A percentile compares a stretch with the other conserved stretches of the same genome.
These are phyloP conservation scores for Agonum fuliginosum DNA, from an alignment of 2,888 invertebrate species.

Conservation along the genomic window DNA sequence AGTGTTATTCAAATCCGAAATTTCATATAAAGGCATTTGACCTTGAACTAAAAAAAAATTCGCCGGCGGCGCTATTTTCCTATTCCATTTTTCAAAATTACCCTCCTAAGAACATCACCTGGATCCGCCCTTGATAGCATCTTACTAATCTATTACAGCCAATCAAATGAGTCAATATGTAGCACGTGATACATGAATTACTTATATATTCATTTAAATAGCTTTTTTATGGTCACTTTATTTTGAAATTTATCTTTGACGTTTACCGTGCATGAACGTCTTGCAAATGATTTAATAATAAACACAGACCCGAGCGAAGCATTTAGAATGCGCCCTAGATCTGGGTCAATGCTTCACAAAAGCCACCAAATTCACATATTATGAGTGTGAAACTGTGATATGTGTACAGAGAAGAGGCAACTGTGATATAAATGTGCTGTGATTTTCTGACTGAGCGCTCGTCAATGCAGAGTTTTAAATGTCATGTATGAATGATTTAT, in stretches of 20 bases:
- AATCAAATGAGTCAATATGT: no score
- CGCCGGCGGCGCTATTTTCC: no score
- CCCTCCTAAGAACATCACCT: no score
- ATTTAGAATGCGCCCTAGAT: neutral
- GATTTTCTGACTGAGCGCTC: slow-evolving; percentile 33
- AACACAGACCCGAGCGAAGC: neutral
- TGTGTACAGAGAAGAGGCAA: slow-evolving; percentile 2
- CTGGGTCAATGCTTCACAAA: slow-evolving; percentile 50
- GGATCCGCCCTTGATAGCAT: no score
- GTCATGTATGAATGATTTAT: slow-evolving; percentile 43
- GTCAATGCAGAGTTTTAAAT: slow-evolving; percentile 43
- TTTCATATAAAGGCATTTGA: no score
- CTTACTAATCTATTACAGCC: no score
- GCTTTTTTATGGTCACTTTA: no score
- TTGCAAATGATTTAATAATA: slow-evolving; percentile 21
- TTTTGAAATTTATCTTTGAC: neutral
- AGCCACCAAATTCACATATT: slow-evolving; percentile 40
- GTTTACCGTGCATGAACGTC: neutral
- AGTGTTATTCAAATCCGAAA: no score
- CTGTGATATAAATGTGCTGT: neutral
- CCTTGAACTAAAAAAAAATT: no score
- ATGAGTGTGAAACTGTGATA: slow-evolving; percentile 34
- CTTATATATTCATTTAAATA: no score
- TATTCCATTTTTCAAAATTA: no score
- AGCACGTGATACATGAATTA: no score